A percentile compares a stretch with the other conserved stretches of the same genome.
phyloP scores from a whole-genome alignment of 2,113 vertebrate genomes.

The Scolopax mira region DNA sequence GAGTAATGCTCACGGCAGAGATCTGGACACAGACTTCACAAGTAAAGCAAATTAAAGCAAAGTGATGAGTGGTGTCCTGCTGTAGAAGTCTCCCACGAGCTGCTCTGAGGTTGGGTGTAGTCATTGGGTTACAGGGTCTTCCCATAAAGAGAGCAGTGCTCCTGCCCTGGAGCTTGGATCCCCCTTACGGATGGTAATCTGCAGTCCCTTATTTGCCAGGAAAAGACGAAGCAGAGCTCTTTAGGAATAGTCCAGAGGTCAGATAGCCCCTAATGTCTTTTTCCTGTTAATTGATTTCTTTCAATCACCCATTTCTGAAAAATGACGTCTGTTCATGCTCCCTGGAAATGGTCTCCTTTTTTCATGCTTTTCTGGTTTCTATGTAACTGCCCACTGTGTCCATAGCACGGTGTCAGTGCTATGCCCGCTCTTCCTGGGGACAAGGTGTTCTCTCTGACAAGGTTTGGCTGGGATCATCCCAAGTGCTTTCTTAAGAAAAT shows the following conservation, averaged over 20 bases:
- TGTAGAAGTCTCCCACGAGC: neutral
- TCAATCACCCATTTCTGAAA: neutral
- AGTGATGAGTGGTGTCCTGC: neutral
- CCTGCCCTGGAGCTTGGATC: neutral
- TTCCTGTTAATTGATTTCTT: neutral
- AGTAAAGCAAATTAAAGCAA: conserved; percentile 75
- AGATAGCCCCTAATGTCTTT: neutral
- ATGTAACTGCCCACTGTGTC: neutral
- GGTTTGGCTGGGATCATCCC: neutral
- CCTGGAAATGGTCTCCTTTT: neutral
- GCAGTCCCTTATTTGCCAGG: neutral
- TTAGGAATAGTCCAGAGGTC: neutral
- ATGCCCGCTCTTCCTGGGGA: neutral
- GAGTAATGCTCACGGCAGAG: conserved; percentile 82
- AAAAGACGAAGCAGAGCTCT: neutral
- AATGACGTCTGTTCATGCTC: neutral
- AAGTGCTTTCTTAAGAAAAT: neutral
- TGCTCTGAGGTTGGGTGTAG: neutral
- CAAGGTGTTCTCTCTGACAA: neutral
- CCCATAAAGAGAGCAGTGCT: neutral
- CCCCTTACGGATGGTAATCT: neutral
- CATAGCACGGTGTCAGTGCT: neutral
- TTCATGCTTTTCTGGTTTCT: neutral
- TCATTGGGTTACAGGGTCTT: neutral
- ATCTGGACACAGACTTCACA: conserved; percentile 92